phyloP scores from a whole-genome alignment of 2,797 vertebrate genomes.

The Eulemur mongoz region DNA sequence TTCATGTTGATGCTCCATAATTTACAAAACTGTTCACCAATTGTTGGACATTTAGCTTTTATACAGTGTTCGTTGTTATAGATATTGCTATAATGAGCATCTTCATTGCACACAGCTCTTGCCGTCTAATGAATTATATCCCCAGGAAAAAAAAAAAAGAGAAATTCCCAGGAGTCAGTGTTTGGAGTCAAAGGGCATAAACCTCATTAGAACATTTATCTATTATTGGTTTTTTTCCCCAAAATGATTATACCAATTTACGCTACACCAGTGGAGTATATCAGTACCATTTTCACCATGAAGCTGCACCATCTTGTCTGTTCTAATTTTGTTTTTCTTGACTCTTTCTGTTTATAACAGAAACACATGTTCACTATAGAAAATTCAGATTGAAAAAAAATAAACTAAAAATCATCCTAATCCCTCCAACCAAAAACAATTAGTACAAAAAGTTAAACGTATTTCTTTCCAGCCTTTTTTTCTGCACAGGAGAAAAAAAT shows the following conservation, averaged over 20 bases:
- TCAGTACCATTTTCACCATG: background rate
- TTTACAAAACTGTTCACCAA: slow-evolving; percentile 56
- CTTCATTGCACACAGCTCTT: slow-evolving; percentile 17
- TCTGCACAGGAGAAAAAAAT: background rate
- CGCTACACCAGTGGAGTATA: no score
- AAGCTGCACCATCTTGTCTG: background rate
- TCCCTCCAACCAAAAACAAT: background rate
- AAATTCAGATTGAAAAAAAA: background rate
- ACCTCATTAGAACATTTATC: slow-evolving; percentile 3
- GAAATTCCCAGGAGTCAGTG: slow-evolving; percentile 29
- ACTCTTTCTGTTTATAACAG: background rate
- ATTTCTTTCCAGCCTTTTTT: background rate
- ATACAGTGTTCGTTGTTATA: slow-evolving; percentile 29
- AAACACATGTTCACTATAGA: background rate
- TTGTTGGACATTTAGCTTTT: slow-evolving; percentile 55
- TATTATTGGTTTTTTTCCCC: background rate
- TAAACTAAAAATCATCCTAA: background rate
- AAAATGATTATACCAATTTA: background rate
- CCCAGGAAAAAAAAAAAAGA: slow-evolving; percentile 1
- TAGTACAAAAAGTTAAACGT: background rate
- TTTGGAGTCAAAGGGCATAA: slow-evolving; percentile 53
- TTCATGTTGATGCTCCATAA: slow-evolving; percentile 26
- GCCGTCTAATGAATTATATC: slow-evolving; percentile 28
- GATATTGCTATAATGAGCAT: slow-evolving; percentile 8
- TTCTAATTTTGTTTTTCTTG: slow-evolving; percentile 1